Conservation (phyloP, 2,888 invertebrate species). For the Barypeithes pellucidus region DNA sequence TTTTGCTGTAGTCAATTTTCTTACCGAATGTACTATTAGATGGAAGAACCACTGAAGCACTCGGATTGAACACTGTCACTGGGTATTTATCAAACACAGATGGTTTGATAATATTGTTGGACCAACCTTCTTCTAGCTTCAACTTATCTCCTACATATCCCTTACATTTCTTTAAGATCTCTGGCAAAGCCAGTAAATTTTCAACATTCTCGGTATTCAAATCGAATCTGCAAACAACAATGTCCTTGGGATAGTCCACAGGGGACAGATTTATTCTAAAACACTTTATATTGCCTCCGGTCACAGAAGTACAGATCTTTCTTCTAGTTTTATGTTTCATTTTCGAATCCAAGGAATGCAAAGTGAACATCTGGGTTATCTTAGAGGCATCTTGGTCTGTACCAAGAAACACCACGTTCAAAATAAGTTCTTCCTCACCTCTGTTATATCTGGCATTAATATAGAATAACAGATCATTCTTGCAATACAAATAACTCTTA, state of each 20-base stretch:
- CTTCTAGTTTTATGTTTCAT: background rate
- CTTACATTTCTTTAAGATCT: background rate
- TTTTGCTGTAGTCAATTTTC: too few species aligned
- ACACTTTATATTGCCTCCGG: background rate
- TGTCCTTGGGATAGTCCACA: background rate
- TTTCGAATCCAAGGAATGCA: background rate
- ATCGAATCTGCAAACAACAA: conserved; percentile 2
- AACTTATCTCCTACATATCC: background rate
- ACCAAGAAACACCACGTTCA: background rate
- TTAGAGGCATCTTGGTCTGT: background rate
- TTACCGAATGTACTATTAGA: too few species aligned
- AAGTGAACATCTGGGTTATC: conserved; percentile 5
- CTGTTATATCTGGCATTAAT: conserved; percentile 14
- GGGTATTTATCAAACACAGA: too few species aligned
- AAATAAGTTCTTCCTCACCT: background rate
- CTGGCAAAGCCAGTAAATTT: background rate
- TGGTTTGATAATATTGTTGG: too few species aligned
- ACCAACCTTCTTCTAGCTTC: too few species aligned
- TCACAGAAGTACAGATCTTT: background rate
- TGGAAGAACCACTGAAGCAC: too few species aligned
- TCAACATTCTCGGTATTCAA: conserved; percentile 11
- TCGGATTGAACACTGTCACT: too few species aligned
- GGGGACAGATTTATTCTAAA: background rate
- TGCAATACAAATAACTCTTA: background rate
- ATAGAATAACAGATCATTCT: conserved; percentile 7